These are phyloP conservation scores for Ceratina australensis DNA, from an alignment of 1,140 invertebrate species.

Conservation along the genomic window DNA sequence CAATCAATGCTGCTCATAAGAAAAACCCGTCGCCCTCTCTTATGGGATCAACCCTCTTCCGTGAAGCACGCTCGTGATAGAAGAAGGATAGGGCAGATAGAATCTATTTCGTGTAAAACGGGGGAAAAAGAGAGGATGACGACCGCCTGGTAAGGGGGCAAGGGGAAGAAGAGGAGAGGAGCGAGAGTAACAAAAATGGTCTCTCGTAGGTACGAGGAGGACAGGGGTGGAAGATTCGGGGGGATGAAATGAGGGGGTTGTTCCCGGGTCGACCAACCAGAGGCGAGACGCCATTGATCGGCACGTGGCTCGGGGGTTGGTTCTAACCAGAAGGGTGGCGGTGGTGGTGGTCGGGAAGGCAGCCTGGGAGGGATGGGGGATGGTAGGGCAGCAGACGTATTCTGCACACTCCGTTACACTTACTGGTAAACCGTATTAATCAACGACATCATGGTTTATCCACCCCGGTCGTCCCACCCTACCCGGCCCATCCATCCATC, in stretches of 20 bases:
- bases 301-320: constrained; percentile 74
- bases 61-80: constrained; percentile 33
- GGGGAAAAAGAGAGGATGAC: background rate
- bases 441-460: constrained; percentile 80
- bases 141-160: background rate
- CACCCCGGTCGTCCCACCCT: constrained; percentile 60
- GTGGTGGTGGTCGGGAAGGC: constrained; percentile 19
- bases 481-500: constrained; percentile 39
- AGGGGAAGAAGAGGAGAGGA: constrained; percentile 41
- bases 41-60: constrained; percentile 71
- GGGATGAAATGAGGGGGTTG: constrained; percentile 64
- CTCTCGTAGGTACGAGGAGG: background rate
- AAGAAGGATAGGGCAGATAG: background rate
- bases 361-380: background rate
- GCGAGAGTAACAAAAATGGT: constrained; percentile 17
- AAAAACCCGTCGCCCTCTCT: constrained; percentile 74
- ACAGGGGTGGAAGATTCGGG: constrained; percentile 11
- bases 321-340: constrained; percentile 48
- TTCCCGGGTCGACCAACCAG: constrained; percentile 75
- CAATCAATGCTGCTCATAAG: constrained; percentile 79
- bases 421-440: constrained; percentile 81
- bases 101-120: constrained; percentile 14
- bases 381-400: constrained; percentile 59
- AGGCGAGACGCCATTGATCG: constrained; percentile 79
- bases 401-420: constrained; percentile 80